A percentile compares a stretch with the other conserved stretches of the same genome.
Conservation (phyloP, 2,888 invertebrate species). For the Junonia oenone region DNA sequence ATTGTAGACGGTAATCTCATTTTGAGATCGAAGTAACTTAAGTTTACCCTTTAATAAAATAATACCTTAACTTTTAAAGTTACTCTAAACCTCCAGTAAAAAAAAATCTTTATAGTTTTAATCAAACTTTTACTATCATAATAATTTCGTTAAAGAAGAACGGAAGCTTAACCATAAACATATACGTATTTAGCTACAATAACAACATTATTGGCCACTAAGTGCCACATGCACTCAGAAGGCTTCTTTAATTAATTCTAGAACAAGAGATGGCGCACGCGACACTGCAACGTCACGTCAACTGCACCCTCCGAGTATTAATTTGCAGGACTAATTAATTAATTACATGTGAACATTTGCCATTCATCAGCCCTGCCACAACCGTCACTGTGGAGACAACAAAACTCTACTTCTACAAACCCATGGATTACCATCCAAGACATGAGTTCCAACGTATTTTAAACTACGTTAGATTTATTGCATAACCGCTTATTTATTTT, state of each 20-base stretch:
- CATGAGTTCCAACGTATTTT: neutral
- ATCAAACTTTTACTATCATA: too few species aligned
- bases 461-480: neutral
- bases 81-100: too few species aligned
- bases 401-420: conserved; percentile 2
- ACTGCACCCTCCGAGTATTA: conserved; percentile 68
- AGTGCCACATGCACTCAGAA: conserved; percentile 36
- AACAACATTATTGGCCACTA: neutral
- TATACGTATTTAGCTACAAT: neutral
- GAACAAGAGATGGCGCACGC: conserved; percentile 33
- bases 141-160: too few species aligned
- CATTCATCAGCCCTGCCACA: conserved; percentile 61
- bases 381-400: conserved; percentile 14
- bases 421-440: neutral
- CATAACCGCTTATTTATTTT: neutral
- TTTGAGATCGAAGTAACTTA: conserved; percentile 5
- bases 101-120: too few species aligned
- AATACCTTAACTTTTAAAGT: too few species aligned
- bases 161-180: neutral
- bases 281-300: conserved; percentile 54
- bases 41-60: too few species aligned
- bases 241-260: conserved; percentile 70
- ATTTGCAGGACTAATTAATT: conserved; percentile 65
- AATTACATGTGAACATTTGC: conserved; percentile 57
- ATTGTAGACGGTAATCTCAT: conserved; percentile 21